Percentiles rank a stretch among this genome's conserved stretches.
Evolutionary conservation across 1,140 invertebrate species (phyloP).

Genomic region (Drosophila sechellia): DNA sequence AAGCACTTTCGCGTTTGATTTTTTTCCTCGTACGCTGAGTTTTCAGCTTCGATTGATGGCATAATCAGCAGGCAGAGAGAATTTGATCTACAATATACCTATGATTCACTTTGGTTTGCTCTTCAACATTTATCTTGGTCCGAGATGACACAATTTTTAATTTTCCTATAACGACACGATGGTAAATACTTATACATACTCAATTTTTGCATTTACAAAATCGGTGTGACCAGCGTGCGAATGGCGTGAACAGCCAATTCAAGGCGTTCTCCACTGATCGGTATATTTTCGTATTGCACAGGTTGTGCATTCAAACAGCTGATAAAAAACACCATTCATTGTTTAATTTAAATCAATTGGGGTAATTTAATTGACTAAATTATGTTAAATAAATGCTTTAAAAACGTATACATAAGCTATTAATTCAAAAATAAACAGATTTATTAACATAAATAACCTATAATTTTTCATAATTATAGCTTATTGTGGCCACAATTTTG

Average conservation of each 20-base stretch:
- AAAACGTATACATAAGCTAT: too few relatives aligned
- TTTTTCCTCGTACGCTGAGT: neutral
- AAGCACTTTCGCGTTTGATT: slow-evolving; percentile 5
- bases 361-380: too few relatives aligned
- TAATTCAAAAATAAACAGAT: too few relatives aligned
- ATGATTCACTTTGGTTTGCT: neutral
- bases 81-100: too few relatives aligned
- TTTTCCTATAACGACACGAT: slow-evolving; percentile 32
- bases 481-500: too few relatives aligned
- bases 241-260: neutral
- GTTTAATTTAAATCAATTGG: neutral
- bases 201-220: slow-evolving; percentile 31
- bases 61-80: neutral
- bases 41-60: neutral
- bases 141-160: slow-evolving; percentile 12
- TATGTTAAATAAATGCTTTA: too few relatives aligned
- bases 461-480: too few relatives aligned
- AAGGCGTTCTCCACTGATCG: neutral
- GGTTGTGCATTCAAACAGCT: neutral
- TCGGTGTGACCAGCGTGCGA: slow-evolving; percentile 7
- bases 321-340: neutral
- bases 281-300: neutral
- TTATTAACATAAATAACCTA: too few relatives aligned
- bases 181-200: slow-evolving; percentile 47
- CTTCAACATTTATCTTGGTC: slow-evolving; percentile 13